Base-by-base conservation (phyloP, 1,140 invertebrate species). In the Polyergus mexicanus region DNA sequence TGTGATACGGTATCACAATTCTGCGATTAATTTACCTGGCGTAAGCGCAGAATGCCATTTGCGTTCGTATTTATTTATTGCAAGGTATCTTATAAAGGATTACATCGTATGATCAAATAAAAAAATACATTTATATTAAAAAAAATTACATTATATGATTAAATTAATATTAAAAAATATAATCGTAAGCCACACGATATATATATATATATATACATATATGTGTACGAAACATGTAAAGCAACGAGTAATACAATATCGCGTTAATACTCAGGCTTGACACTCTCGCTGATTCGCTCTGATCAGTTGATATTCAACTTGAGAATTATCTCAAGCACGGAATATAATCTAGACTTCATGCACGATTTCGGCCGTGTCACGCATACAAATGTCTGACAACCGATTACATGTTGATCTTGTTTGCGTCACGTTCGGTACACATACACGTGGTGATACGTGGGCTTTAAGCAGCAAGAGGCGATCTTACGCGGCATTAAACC, bases 381-480 rank as follows among this genome's bases (percentile, higher is more conserved):
- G 85, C 85, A 84, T 78, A 78, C 72, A 88, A 87, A 84, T 68
- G 66, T 78, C 76, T 85, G 75, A 69, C 72, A 75, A 87, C 81
- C 75, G 86, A 85, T 89, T 89, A 89, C 71, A 58, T 86, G 75
- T 69, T 78, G 81, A 89, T 88, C 86, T 85, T 88, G 88, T 87
- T 89, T 85, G 88, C 86, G 83, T 85, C 88, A 88, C 88, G 88
- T 89, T 89, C 88, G 68, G 88, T 89, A 84, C 88, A 89, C 86
- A 88, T 76, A 44, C 80, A 51, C 62, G 41, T 25, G 41, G 47
- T 80, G 85, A 76, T 69, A 69, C 63, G 44, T 44, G 62, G 68
- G 76, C 86, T 88, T 86, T 75, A 86, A 88, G 85, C 84, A 72
- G 35, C 69, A 86, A 68, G 75, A 72, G 65, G 51, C 60, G 83